Conservation (phyloP, 37 sponge, comb jelly and placozoan genomes). For the Diacarnus erythraeanus region DNA sequence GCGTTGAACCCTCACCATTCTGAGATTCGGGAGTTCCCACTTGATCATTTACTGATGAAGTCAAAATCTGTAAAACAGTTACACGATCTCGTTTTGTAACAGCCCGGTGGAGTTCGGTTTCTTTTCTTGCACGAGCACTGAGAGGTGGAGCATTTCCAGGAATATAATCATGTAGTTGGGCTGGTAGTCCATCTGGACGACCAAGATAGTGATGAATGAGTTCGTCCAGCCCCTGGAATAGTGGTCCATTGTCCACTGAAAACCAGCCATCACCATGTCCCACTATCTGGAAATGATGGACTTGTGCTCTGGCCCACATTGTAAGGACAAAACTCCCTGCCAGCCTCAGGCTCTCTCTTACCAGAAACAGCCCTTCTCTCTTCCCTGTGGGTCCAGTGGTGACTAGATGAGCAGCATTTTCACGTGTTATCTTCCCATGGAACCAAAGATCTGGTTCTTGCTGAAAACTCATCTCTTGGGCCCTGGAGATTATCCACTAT, state of each 20-base stretch:
- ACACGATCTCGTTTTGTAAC: conserved; percentile 34
- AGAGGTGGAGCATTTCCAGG: conserved; percentile 64
- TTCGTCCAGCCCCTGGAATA: conserved; percentile 88
- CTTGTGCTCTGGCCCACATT: conserved; percentile 66
- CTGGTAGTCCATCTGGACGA: conserved; percentile 73
- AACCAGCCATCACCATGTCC: conserved; percentile 87
- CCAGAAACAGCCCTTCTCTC: conserved; percentile 79
- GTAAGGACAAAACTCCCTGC: conserved; percentile 78
- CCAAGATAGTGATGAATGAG: conserved; percentile 71
- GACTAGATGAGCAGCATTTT: conserved; percentile 77
- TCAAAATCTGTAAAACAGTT: conserved; percentile 33
- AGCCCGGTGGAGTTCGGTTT: conserved; percentile 80
- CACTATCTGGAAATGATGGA: conserved; percentile 83
- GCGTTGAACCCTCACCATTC: conserved; percentile 76
- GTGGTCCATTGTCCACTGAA: conserved; percentile 86
- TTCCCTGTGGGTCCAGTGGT: conserved; percentile 11
- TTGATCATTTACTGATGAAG: background rate
- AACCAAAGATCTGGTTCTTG: conserved; percentile 66
- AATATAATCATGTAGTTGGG: conserved; percentile 51
- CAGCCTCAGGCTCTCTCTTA: conserved; percentile 74
- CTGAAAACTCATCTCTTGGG: conserved; percentile 49
- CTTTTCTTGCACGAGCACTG: conserved; percentile 45
- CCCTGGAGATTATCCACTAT: too few relatives aligned
- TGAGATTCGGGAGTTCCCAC: conserved; percentile 54
- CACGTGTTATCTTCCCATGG: conserved; percentile 84